Evolutionary conservation across 1,140 invertebrate genomes (phyloP).

Genomic region (Melanaphis sacchari): DNA sequence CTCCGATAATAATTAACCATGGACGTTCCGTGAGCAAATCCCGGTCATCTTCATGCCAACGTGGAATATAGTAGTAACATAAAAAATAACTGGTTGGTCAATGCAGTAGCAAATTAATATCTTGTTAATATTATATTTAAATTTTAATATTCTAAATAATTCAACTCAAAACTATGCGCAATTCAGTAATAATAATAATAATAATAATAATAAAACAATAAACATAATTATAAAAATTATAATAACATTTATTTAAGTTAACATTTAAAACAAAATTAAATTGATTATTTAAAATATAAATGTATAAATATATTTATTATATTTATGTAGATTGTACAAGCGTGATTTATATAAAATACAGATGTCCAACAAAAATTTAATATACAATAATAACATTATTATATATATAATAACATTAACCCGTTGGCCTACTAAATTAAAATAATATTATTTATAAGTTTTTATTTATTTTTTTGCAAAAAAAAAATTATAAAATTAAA

Average conservation of each 20-base stretch:
- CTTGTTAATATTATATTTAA: neutral
- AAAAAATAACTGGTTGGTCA: constrained; percentile 23
- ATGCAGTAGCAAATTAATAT: constrained; percentile 31
- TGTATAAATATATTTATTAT: no score
- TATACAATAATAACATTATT: neutral
- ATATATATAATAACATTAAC: neutral
- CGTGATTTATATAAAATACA: neutral
- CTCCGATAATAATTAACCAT: constrained; percentile 53
- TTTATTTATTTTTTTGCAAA: neutral
- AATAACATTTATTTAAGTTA: no score
- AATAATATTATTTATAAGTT: neutral
- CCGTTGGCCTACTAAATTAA: neutral
- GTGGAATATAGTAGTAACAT: constrained; percentile 29
- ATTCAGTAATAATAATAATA: neutral
- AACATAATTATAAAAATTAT: no score
- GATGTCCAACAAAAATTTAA: neutral
- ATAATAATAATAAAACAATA: no score
- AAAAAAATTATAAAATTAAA: neutral
- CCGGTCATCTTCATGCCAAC: constrained; percentile 51
- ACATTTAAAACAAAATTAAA: neutral
- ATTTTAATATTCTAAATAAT: neutral
- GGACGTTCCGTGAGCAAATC: constrained; percentile 42
- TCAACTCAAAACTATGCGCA: neutral
- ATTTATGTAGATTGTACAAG: neutral
- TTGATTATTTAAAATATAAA: neutral